Evolutionary conservation across 2,888 invertebrate genomes (phyloP).

Genomic region (Seira musarum): DNA sequence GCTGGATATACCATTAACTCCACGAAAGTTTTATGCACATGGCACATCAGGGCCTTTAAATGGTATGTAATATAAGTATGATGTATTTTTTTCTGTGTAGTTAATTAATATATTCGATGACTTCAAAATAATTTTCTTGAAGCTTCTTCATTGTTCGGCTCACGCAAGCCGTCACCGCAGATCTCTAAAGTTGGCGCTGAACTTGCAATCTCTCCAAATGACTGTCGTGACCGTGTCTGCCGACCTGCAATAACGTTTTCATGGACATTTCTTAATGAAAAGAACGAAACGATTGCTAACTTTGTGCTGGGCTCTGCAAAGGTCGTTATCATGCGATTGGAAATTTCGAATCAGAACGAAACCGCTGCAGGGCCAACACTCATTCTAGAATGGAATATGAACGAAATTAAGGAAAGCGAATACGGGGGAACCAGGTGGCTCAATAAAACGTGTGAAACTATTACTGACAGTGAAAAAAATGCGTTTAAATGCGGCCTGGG

Average conservation of each 20-base stretch:
- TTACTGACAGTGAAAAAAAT: neutral
- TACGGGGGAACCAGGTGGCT: conserved; percentile 16
- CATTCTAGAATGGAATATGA: conserved; percentile 24
- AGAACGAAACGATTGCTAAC: conserved; percentile 1
- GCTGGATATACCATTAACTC: neutral
- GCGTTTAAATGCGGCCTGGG: neutral
- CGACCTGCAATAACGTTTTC: conserved; percentile 21
- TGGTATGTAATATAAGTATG: neutral
- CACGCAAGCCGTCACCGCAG: conserved; percentile 8
- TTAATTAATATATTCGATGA: neutral
- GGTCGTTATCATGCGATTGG: conserved; percentile 20
- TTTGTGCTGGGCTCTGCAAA: conserved; percentile 20
- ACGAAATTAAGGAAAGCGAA: conserved; percentile 1
- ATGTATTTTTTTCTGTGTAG: neutral
- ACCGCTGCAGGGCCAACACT: conserved; percentile 22
- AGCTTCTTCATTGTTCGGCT: conserved; percentile 24
- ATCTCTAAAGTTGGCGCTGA: neutral
- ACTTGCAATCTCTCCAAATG: conserved; percentile 15
- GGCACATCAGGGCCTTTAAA: neutral
- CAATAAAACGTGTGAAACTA: conserved; percentile 3
- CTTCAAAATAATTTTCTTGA: too few species aligned
- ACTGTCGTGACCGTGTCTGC: conserved; percentile 17
- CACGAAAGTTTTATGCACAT: neutral
- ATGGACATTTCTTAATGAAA: conserved; percentile 20
- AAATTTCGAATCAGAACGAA: conserved; percentile 32